phyloP scores from a whole-genome alignment of 2,888 invertebrate genomes.

The Chrysolina oricalcia region DNA sequence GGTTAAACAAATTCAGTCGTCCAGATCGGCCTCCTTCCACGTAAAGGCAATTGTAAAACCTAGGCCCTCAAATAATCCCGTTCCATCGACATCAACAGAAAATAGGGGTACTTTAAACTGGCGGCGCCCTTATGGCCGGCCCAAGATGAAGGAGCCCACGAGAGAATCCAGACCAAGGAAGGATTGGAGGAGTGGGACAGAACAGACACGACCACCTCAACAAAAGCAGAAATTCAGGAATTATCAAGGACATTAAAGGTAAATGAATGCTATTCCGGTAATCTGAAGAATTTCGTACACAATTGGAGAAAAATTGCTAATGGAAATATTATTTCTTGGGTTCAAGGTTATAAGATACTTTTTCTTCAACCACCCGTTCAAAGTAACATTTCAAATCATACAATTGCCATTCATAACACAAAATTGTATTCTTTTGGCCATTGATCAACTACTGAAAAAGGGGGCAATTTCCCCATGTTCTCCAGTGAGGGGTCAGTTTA shows the following conservation, averaged over 20 bases:
- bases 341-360: constrained; percentile 6
- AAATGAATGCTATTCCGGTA: too few relatives aligned
- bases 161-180: not conserved
- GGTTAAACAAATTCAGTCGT: constrained; percentile 1
- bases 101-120: not conserved
- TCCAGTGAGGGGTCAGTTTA: constrained; percentile 4
- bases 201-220: too few relatives aligned
- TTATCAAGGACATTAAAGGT: too few relatives aligned
- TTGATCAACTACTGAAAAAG: constrained; percentile 2
- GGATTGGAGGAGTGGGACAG: too few relatives aligned
- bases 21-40: constrained; percentile 8
- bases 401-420: constrained; percentile 2
- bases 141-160: constrained; percentile 10
- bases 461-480: constrained; percentile 19
- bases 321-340: not conserved
- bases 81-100: constrained; percentile 2
- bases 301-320: not conserved
- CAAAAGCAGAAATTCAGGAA: too few relatives aligned
- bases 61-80: not conserved
- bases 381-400: constrained; percentile 3
- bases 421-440: constrained; percentile 4
- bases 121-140: constrained; percentile 5
- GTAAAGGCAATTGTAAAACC: constrained; percentile 1
- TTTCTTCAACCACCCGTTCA: not conserved
- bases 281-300: too few relatives aligned